phyloP scores from a whole-genome alignment of 2,888 invertebrate genomes.

The Tetragonisca angustula region DNA sequence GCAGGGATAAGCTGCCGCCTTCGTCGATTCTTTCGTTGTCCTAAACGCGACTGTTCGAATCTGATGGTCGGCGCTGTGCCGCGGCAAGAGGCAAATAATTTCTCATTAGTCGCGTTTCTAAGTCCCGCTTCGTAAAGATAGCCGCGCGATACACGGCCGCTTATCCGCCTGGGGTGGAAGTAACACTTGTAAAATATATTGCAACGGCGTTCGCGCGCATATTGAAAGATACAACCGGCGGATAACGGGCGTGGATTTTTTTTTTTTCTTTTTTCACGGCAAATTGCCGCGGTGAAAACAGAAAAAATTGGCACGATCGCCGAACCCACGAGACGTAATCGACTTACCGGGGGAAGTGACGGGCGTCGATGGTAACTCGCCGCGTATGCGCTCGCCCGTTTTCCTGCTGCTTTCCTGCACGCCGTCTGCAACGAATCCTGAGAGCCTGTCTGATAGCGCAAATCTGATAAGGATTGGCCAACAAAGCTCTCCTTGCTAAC shows the following conservation, averaged over 20 bases:
- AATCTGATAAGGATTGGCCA: conserved; percentile 31
- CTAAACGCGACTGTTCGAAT: neutral
- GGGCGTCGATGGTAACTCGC: neutral
- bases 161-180: conserved; percentile 65
- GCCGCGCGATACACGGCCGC: conserved; percentile 49
- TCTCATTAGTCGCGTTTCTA: conserved; percentile 54
- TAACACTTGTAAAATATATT: conserved; percentile 66
- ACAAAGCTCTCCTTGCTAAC: neutral
- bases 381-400: neutral
- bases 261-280: conserved; percentile 28
- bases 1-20: conserved; percentile 6
- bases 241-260: conserved; percentile 45
- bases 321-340: conserved; percentile 20
- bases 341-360: conserved; percentile 11
- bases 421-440: conserved; percentile 7
- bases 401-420: conserved; percentile 22
- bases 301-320: conserved; percentile 25
- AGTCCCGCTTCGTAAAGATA: conserved; percentile 59
- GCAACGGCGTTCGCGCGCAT: conserved; percentile 41
- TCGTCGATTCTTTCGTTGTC: neutral
- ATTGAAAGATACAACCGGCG: conserved; percentile 60
- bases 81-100: conserved; percentile 60
- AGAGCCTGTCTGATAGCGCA: conserved; percentile 48
- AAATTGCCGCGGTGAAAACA: neutral
- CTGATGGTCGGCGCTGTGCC: conserved; percentile 9